Evolutionary conservation across 1,140 invertebrate genomes (phyloP).

Genomic region (Charaxes varanes): DNA sequence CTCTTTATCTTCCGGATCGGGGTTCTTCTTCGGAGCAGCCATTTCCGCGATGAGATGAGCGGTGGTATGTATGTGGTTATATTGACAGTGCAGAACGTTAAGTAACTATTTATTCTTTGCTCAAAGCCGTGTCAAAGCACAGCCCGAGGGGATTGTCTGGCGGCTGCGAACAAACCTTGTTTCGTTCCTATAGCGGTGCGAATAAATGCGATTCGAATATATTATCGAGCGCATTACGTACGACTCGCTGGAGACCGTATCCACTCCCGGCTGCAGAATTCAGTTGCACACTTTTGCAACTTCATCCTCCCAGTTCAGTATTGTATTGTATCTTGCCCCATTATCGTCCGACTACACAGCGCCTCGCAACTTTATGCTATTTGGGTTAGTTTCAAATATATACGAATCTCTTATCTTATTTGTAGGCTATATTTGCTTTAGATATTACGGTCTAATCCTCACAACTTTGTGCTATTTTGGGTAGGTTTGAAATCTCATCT

Average conservation of each 20-base stretch:
- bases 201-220: conserved; percentile 67
- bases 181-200: conserved; percentile 49
- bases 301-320: conserved; percentile 35
- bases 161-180: conserved; percentile 52
- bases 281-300: conserved; percentile 55
- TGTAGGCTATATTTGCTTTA: too few relatives aligned
- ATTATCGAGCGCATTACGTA: conserved; percentile 63
- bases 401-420: too few relatives aligned
- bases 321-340: conserved; percentile 17
- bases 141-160: conserved; percentile 47
- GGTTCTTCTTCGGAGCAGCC: too few relatives aligned
- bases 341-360: conserved; percentile 12
- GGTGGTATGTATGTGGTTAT: too few relatives aligned
- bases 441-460: too few relatives aligned
- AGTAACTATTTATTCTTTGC: conserved; percentile 23
- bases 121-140: conserved; percentile 36
- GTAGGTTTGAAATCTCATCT: too few relatives aligned
- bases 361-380: conserved; percentile 7
- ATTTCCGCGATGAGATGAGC: too few relatives aligned
- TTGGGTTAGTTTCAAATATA: background rate
- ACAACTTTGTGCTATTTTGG: too few relatives aligned
- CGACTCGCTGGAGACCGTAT: conserved; percentile 52
- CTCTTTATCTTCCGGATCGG: too few relatives aligned
- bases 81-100: too few relatives aligned
- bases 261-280: conserved; percentile 39